Percentiles rank a stretch among this genome's conserved stretches.
phyloP scores from a whole-genome alignment of 1,140 invertebrate species.

The Penaeus vannamei region DNA sequence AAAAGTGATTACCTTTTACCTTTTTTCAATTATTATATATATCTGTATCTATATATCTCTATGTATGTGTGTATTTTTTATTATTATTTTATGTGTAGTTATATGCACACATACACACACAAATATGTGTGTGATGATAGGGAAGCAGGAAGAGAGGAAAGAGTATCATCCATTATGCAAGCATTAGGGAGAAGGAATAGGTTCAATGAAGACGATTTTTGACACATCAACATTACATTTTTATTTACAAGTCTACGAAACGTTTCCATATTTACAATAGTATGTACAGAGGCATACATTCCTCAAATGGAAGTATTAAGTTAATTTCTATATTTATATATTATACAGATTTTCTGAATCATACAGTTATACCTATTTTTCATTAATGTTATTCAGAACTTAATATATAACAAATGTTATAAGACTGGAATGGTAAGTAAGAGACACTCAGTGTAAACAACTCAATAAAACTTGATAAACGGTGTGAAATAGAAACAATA shows the following conservation, averaged over 20 bases:
- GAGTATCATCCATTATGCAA: too few relatives aligned
- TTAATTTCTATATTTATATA: conserved; percentile 53
- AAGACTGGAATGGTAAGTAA: conserved; percentile 60
- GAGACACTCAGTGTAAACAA: conserved; percentile 43
- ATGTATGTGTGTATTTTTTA: too few relatives aligned
- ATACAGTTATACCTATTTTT: conserved; percentile 36
- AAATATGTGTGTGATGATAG: too few relatives aligned
- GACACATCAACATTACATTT: conserved; percentile 61
- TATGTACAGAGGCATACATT: conserved; percentile 58
- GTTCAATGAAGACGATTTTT: background rate
- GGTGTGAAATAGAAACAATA: too few relatives aligned
- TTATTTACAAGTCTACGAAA: conserved; percentile 63
- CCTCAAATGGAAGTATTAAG: conserved; percentile 42
- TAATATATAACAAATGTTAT: conserved; percentile 50
- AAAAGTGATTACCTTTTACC: too few relatives aligned
- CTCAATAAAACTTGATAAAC: too few relatives aligned
- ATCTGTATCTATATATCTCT: too few relatives aligned
- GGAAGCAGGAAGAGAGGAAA: too few relatives aligned
- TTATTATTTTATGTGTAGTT: too few relatives aligned
- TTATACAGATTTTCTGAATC: conserved; percentile 49
- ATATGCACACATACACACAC: too few relatives aligned
- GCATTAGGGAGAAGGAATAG: too few relatives aligned
- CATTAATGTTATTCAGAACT: conserved; percentile 58
- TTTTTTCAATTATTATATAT: too few relatives aligned
- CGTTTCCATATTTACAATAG: conserved; percentile 59